A percentile compares a stretch with the other conserved stretches of the same genome.
Conservation (phyloP, 2,888 invertebrate species). For the Mythimna loreyi region DNA sequence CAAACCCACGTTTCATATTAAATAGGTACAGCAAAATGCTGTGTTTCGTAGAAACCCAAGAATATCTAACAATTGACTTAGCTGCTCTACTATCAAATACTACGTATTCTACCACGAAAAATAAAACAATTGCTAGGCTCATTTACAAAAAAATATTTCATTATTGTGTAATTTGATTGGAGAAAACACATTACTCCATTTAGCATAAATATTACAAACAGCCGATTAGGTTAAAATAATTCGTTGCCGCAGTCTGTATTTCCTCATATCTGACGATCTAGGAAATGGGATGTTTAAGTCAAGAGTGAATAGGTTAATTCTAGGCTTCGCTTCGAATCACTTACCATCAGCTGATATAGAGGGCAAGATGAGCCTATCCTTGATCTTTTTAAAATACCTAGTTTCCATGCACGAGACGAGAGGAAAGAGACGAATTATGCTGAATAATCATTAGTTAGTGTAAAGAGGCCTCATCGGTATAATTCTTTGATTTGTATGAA, state of each 20-base stretch:
- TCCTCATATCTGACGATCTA: too few species aligned
- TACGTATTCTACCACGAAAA: background rate
- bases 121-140: too few species aligned
- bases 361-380: too few species aligned
- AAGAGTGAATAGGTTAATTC: too few species aligned
- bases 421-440: background rate
- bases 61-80: background rate
- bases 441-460: background rate
- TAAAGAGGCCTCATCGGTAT: background rate
- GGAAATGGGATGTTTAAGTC: too few species aligned
- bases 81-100: background rate
- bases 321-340: too few species aligned
- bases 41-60: background rate
- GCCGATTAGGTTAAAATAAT: too few species aligned
- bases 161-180: background rate
- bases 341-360: too few species aligned
- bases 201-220: too few species aligned
- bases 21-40: constrained; percentile 19
- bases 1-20: constrained; percentile 18
- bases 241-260: too few species aligned
- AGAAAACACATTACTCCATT: background rate
- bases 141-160: background rate
- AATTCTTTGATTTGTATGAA: constrained; percentile 16
- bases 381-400: background rate
- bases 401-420: background rate